phyloP scores from a whole-genome alignment of 2,888 invertebrate genomes.

The Tetranychus truncatus region DNA sequence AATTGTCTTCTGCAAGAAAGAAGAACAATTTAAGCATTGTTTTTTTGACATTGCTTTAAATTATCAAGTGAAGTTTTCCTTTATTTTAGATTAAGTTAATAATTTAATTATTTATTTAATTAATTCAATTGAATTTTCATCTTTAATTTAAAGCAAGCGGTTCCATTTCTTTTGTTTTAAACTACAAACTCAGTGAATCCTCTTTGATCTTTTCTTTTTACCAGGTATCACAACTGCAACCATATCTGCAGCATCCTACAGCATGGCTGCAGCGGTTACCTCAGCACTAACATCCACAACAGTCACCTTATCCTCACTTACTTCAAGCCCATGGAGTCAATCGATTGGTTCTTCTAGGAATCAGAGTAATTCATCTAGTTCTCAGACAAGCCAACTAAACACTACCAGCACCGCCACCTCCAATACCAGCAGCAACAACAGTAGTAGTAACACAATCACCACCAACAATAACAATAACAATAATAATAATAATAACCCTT shows the following conservation, averaged over 20 bases:
- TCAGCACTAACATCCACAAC: not conserved
- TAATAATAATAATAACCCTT: slow-evolving; percentile 4
- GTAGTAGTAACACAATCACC: slow-evolving; percentile 7
- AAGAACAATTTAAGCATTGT: not conserved
- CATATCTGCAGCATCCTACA: slow-evolving; percentile 12
- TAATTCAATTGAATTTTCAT: not conserved
- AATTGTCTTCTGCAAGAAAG: not conserved
- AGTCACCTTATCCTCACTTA: slow-evolving; percentile 13
- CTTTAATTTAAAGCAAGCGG: not conserved
- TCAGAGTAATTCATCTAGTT: slow-evolving; percentile 7
- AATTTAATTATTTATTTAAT: not conserved
- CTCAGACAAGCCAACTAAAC: slow-evolving; percentile 9
- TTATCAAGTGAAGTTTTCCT: no score
- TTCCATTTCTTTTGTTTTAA: not conserved
- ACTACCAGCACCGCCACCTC: not conserved
- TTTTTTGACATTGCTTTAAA: no score
- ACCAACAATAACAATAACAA: slow-evolving; percentile 9
- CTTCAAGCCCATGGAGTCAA: slow-evolving; percentile 13
- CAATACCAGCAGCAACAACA: not conserved
- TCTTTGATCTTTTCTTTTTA: not conserved
- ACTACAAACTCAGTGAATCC: not conserved
- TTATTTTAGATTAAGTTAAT: not conserved
- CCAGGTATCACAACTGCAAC: slow-evolving; percentile 6
- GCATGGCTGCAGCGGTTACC: slow-evolving; percentile 17
- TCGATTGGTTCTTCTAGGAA: not conserved